phyloP scores from a whole-genome alignment of 2,888 invertebrate species.

The Trissolcus brochymenae region DNA sequence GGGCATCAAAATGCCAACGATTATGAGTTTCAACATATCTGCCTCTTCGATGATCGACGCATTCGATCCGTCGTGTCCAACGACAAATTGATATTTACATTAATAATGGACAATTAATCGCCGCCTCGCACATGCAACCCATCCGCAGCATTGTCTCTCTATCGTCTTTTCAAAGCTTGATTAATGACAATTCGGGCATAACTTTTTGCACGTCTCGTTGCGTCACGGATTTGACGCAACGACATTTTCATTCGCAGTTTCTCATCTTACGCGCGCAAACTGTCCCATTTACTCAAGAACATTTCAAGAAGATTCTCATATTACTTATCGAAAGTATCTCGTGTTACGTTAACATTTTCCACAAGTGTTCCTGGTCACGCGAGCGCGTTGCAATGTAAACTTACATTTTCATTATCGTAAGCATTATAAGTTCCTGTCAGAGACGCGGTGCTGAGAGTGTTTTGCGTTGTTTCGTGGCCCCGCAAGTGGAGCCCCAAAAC shows the following conservation, averaged over 20 bases:
- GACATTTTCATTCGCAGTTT: slow-evolving; percentile 47
- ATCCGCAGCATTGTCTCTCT: slow-evolving; percentile 14
- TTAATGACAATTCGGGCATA: slow-evolving; percentile 6
- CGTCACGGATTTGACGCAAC: slow-evolving; percentile 1
- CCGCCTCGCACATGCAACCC: too few relatives aligned
- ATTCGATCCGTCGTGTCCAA: slow-evolving; percentile 21
- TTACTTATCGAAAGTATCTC: slow-evolving; percentile 57
- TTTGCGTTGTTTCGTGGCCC: slow-evolving; percentile 45
- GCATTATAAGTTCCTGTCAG: too few relatives aligned
- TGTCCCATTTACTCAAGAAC: slow-evolving; percentile 54
- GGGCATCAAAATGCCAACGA: slow-evolving; percentile 50
- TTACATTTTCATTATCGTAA: slow-evolving; percentile 51
- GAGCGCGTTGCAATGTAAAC: slow-evolving; percentile 36
- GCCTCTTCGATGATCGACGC: slow-evolving; percentile 30
- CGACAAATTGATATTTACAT: slow-evolving; percentile 55
- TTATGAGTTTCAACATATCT: slow-evolving; percentile 50
- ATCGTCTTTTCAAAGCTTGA: slow-evolving; percentile 19
- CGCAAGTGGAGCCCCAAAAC: slow-evolving; percentile 1
- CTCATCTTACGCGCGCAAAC: slow-evolving; percentile 54
- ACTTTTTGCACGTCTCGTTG: not conserved
- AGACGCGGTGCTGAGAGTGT: slow-evolving; percentile 17
- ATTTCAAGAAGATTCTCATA: slow-evolving; percentile 55
- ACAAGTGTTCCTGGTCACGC: slow-evolving; percentile 44
- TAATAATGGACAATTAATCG: slow-evolving; percentile 51
- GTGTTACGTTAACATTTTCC: slow-evolving; percentile 56